A percentile compares a stretch with the other conserved stretches of the same genome.
These are phyloP conservation scores for Nanger granti DNA, from an alignment of 2,113 vertebrate species.

Conservation along the genomic window DNA sequence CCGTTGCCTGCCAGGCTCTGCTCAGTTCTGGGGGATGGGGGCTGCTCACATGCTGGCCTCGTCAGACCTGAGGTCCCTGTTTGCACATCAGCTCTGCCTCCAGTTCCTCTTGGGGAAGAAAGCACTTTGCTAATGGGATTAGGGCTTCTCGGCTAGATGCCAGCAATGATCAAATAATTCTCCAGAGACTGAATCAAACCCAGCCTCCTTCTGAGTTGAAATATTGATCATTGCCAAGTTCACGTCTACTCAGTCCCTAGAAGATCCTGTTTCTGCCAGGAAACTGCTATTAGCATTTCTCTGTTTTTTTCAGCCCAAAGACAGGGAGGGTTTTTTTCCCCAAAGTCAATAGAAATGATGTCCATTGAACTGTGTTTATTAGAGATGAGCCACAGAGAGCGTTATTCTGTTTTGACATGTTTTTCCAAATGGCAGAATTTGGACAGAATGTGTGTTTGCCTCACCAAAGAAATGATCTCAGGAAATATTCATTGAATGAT, in stretches of 20 bases:
- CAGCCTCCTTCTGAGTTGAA: constrained; percentile 30
- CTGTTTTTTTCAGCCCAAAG: not conserved
- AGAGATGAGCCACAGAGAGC: not conserved
- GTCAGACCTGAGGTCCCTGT: fast-evolving
- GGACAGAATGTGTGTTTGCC: not conserved
- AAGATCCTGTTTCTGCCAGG: not conserved
- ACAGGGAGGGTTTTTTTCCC: not conserved
- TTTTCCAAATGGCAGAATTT: not conserved
- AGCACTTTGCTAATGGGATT: constrained; percentile 56
- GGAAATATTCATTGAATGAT: not conserved
- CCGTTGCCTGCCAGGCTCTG: not conserved
- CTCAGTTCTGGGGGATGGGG: not conserved
- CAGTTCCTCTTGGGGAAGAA: not conserved
- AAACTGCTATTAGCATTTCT: not conserved
- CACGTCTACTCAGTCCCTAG: constrained; percentile 5
- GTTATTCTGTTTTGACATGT: not conserved
- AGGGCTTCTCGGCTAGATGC: constrained; percentile 22
- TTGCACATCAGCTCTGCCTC: not conserved
- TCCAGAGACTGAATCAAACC: not conserved
- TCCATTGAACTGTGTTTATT: not conserved
- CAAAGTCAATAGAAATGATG: not conserved
- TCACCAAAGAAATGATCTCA: not conserved
- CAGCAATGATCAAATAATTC: constrained; percentile 28
- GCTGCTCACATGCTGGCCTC: not conserved
- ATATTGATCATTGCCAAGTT: constrained; percentile 46